phyloP scores from a whole-genome alignment of 2,888 invertebrate genomes.

The Idaea aversata region DNA sequence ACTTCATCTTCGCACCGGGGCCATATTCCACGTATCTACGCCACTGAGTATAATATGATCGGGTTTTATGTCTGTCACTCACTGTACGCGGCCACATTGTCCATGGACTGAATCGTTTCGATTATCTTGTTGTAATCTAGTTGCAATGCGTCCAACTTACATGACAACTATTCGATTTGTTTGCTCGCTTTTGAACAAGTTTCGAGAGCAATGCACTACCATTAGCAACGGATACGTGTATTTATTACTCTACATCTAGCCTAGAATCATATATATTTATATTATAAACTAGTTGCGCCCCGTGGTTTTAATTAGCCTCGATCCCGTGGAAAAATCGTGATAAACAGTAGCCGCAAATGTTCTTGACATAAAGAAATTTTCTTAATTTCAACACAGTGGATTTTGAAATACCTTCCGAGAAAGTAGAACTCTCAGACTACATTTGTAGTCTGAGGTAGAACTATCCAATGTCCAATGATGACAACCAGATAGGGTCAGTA shows the following conservation, averaged over 20 bases:
- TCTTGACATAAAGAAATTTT: too few species aligned
- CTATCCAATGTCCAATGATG: too few species aligned
- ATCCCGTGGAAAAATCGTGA: too few species aligned
- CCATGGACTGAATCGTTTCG: slow-evolving; percentile 29
- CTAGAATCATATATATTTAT: neutral
- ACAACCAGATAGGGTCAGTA: too few species aligned
- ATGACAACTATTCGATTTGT: slow-evolving; percentile 28
- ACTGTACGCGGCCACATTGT: slow-evolving; percentile 34
- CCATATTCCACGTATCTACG: slow-evolving; percentile 10
- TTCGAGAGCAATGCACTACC: slow-evolving; percentile 12
- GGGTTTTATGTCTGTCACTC: slow-evolving; percentile 25
- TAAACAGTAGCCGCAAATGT: too few species aligned
- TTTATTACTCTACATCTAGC: neutral
- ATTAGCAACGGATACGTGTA: slow-evolving; percentile 3
- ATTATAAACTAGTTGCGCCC: too few species aligned
- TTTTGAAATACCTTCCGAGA: too few species aligned
- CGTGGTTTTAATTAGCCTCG: too few species aligned
- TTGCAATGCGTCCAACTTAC: slow-evolving; percentile 34
- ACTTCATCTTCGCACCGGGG: neutral
- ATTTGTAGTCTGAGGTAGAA: too few species aligned
- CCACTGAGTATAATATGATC: slow-evolving; percentile 21
- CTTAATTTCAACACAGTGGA: too few species aligned
- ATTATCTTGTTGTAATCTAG: slow-evolving; percentile 38
- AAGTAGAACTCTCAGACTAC: too few species aligned
- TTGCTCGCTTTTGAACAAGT: slow-evolving; percentile 19